Evolutionary conservation across 2,113 vertebrate species (phyloP), one percentile per base, ranked within the genome.

Genomic region (Austrofundulus limnaeus): DNA sequence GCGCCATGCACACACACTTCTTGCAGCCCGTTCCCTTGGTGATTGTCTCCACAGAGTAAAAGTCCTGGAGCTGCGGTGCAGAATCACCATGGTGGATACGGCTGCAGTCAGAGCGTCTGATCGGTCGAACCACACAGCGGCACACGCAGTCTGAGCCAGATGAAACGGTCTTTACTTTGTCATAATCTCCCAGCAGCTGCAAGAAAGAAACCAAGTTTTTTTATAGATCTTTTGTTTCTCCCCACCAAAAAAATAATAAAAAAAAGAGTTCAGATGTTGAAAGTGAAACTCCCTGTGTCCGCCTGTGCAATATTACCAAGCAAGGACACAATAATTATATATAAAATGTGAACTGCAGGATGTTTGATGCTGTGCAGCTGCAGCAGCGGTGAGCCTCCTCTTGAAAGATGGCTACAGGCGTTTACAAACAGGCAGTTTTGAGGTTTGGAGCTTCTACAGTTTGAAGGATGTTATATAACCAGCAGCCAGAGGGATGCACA

Each of bases 11-110:
- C 0, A 93, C 91, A 70, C 96, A 98, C 80, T 94, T 95, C 75
- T 94, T 95, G 88, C 96, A 98, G 86, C 93, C 91, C 0, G 94
- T 88, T 67, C 96, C 96, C 0, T 92, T 94, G 8, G 95, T 94
- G 70, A 97, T 86, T n/a, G 96, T 98, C 82, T 98, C 96, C 82
- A 98, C 95, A 0, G 93, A 94, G 90, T 96, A 98, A 71, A 92
- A 93, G 57, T 95, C 93, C 47, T 92, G 90, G 0, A 88, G 66
- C 3, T 67, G 76, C 12, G 90, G 84, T 14, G 56, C 21, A 1
- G 16, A 14, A 11, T 79, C 19, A 0, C 92, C 90, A 20, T 91
- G 86, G 0, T 86, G 90, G 80, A 95, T 85, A 49, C 90, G 90
- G 15, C 85, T 90, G 86, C 96, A 98, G 72, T 95, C 93, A 0